These are phyloP conservation scores for Arion vulgaris DNA, from an alignment of 1,140 invertebrate genomes.

Conservation along the genomic window DNA sequence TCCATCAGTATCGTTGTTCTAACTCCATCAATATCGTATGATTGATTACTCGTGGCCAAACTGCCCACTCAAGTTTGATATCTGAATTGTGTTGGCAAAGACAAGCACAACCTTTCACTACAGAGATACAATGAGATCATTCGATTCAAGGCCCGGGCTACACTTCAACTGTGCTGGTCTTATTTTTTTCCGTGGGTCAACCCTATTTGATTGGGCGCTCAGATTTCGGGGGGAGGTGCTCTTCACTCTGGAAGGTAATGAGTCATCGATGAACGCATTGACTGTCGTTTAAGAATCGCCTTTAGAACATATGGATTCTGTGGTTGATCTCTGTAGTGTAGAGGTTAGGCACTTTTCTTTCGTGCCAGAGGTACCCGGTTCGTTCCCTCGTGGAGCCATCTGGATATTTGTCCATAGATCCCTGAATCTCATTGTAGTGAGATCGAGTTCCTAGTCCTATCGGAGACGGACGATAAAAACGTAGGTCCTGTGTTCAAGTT, in stretches of 20 bases:
- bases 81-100: background rate
- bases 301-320: too few relatives aligned
- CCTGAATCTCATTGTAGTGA: too few relatives aligned
- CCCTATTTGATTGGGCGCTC: conserved; percentile 20
- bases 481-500: too few relatives aligned
- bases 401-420: too few relatives aligned
- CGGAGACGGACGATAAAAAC: too few relatives aligned
- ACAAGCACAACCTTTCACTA: background rate
- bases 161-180: background rate
- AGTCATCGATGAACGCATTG: background rate
- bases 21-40: conserved; percentile 15
- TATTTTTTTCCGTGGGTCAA: conserved; percentile 22
- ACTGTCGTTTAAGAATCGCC: too few relatives aligned
- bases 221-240: conserved; percentile 6
- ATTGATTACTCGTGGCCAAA: conserved; percentile 18
- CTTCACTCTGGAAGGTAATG: background rate
- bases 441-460: too few relatives aligned
- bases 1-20: too few relatives aligned
- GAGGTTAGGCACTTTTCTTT: too few relatives aligned
- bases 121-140: conserved; percentile 13
- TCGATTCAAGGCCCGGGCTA: background rate
- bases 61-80: background rate
- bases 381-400: too few relatives aligned
- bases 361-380: too few relatives aligned
- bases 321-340: too few relatives aligned